Conservation (phyloP, 2,113 vertebrate genomes). For the Laterallus jamaicensis region DNA sequence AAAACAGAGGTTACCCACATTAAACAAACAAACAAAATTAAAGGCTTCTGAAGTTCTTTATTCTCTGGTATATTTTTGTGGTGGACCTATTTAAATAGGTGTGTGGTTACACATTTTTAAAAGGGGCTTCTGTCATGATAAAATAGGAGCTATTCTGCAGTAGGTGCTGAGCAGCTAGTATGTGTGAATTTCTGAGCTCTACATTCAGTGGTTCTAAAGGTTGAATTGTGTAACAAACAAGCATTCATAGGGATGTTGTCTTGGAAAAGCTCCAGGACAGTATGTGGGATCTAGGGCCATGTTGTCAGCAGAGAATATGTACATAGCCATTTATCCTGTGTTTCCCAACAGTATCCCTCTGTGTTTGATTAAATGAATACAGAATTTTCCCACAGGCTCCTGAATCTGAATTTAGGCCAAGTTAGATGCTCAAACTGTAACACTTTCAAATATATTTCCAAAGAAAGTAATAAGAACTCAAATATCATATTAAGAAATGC, state of each 20-base stretch:
- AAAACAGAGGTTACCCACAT: neutral
- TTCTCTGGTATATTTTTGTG: neutral
- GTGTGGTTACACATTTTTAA: neutral
- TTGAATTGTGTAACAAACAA: neutral
- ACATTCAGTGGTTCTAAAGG: neutral
- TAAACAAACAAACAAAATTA: neutral
- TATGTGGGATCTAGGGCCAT: neutral
- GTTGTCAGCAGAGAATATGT: neutral
- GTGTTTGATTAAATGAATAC: neutral
- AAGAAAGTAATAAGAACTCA: neutral
- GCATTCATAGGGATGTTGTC: neutral
- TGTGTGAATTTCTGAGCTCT: neutral
- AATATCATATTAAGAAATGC: neutral
- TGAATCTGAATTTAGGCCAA: constrained; percentile 6
- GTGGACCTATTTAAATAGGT: neutral
- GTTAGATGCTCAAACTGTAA: constrained; percentile 14
- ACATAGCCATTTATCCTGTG: neutral
- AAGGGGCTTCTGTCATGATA: neutral
- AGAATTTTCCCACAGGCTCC: neutral
- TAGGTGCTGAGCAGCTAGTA: neutral
- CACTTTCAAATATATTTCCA: neutral
- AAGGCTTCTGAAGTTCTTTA: neutral
- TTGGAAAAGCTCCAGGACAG: neutral
- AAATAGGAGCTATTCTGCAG: neutral
- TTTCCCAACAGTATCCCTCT: neutral